A percentile compares a stretch with the other conserved stretches of the same genome.
These are phyloP conservation scores for Carduelis carduelis DNA, from an alignment of 2,797 vertebrate genomes.

Conservation along the genomic window DNA sequence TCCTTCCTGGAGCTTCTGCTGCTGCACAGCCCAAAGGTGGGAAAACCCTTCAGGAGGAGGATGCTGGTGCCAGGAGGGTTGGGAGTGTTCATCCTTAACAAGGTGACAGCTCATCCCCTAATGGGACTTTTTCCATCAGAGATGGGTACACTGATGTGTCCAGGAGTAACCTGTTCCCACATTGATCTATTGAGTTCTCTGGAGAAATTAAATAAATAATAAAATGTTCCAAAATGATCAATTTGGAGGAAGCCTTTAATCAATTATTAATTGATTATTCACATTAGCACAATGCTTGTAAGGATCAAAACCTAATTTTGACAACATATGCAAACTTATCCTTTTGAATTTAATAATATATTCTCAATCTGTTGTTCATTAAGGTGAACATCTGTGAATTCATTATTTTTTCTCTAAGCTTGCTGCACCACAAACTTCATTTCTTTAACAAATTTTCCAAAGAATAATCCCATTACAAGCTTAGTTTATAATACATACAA, in stretches of 20 bases:
- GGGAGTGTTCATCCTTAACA: not conserved
- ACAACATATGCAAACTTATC: slow-evolving; percentile 67
- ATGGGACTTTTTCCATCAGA: not conserved
- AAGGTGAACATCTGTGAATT: slow-evolving; percentile 64
- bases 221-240: not conserved
- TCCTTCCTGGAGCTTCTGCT: not conserved
- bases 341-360: slow-evolving; percentile 64
- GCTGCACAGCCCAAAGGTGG: not conserved
- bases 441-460: slow-evolving; percentile 52
- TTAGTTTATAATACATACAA: slow-evolving; percentile 27
- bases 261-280: slow-evolving; percentile 69
- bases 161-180: not conserved
- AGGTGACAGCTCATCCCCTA: not conserved
- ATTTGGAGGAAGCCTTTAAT: slow-evolving; percentile 55
- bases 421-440: slow-evolving; percentile 45
- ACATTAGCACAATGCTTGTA: slow-evolving; percentile 46
- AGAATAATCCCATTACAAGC: slow-evolving; percentile 60
- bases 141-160: not conserved
- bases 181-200: not conserved
- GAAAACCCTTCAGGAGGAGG: not conserved
- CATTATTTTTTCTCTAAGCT: slow-evolving; percentile 43
- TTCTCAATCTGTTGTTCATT: slow-evolving; percentile 64
- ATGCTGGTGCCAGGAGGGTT: not conserved
- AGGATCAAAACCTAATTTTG: slow-evolving; percentile 69
- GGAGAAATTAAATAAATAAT: slow-evolving; percentile 30